Evolutionary conservation across 2,888 invertebrate genomes (phyloP), one percentile per base, ranked within the genome.

Genomic region (Acanthosoma haemorrhoidale): DNA sequence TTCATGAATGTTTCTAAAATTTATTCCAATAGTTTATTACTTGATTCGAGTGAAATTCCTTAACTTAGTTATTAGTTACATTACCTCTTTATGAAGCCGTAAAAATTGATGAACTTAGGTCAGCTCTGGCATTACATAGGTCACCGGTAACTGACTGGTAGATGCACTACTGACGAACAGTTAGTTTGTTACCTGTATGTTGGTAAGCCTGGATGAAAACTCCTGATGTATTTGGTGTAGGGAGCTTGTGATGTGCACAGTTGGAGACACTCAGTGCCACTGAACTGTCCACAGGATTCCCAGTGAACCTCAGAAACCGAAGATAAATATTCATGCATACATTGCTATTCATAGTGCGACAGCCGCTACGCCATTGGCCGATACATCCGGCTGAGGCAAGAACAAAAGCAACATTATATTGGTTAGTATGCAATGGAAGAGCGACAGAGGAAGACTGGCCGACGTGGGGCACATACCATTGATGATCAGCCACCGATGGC

Each of bases 271-370:
- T 4, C 36, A 36, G 61, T 63, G 63, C 63, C 63, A 63, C 63
- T 41, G 41, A 63, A 63, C 63, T 63, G 63, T 38, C 63, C 25
- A 38, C 41, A 25, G 41, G 38, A 38, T 38, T 41, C 29, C 63
- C 39, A 63, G 63, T 41, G 63, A 39, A 63, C 63, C 63, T 63
- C 25, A 63, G 38, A 21, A 39, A 34, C 25, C 41, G 29, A 63
- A 63, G 63, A 63, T 63, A 63, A 63, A 63, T 63, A 63, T 63
- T 63, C 63, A 63, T 63, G 63, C 39, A 63, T 41, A 63, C 63
- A 63, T 63, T 63, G 63, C 39, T 63, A 63, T 63, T 63, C 63
- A 63, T 41, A 63, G 63, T 63, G 41, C 38, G 41, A 31, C 58
- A 29, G 43, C 57, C 67, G 32, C 67, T 18, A 43, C 43, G 16